Conservation (phyloP, 2,113 vertebrate species). For the Asarcornis scutulata region DNA sequence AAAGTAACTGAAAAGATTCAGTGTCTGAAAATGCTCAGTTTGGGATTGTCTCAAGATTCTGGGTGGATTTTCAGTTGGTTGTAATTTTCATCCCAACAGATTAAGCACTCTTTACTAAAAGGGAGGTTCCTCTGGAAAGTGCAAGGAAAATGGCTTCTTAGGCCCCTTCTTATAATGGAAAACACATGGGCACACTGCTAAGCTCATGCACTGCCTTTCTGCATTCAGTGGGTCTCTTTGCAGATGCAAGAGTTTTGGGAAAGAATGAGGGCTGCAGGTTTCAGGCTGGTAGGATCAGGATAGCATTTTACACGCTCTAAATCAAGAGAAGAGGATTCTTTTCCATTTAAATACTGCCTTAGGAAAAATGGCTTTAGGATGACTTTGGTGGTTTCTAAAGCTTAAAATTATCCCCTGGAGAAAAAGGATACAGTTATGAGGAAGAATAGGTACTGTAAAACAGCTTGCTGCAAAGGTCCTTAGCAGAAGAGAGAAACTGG, state of each 20-base stretch:
- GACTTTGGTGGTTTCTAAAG: conserved; percentile 45
- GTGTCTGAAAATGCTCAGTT: not conserved
- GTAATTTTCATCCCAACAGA: conserved; percentile 43
- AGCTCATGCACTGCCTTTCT: not conserved
- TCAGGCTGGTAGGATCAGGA: conserved; percentile 34
- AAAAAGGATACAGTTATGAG: conserved; percentile 40
- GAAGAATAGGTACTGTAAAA: conserved; percentile 43
- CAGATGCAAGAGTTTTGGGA: conserved; percentile 34
- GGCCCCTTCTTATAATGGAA: conserved; percentile 9
- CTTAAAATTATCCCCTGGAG: conserved; percentile 27
- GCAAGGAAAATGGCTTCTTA: conserved; percentile 35
- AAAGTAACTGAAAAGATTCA: not conserved
- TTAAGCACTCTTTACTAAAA: not conserved
- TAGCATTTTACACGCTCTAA: conserved; percentile 44
- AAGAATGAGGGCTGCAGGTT: conserved; percentile 22
- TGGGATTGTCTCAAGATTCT: conserved; percentile 7
- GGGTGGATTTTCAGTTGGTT: not conserved
- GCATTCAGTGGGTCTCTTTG: not conserved
- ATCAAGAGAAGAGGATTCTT: conserved; percentile 14
- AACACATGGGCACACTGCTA: conserved; percentile 30
- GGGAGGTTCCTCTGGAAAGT: conserved; percentile 1
- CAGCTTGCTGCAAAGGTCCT: conserved; percentile 6
- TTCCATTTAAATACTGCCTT: conserved; percentile 45
- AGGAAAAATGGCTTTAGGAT: conserved; percentile 51
- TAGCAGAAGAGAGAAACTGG: conserved; percentile 9